Percentiles rank a stretch among this genome's conserved stretches.
Conservation (phyloP, 2,888 invertebrate species). For the Horisme vitalbata region DNA sequence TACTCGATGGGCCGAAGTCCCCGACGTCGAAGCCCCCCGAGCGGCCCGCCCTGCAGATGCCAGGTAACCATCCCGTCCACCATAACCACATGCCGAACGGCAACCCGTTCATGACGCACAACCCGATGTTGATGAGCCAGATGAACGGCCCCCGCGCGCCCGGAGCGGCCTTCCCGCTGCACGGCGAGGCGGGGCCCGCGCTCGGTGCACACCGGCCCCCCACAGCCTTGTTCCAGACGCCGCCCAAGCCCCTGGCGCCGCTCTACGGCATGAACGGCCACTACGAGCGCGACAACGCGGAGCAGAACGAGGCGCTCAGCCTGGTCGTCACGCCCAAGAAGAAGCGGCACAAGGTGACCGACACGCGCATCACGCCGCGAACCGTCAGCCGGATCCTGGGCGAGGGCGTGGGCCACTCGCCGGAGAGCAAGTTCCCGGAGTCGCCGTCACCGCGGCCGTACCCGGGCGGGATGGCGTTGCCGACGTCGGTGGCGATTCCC, state of each 20-base stretch:
- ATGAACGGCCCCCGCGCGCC: conserved; percentile 84
- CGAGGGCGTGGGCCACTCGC: conserved; percentile 89
- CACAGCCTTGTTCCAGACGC: conserved; percentile 91
- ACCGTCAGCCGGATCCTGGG: conserved; percentile 94
- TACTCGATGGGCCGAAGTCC: conserved; percentile 93
- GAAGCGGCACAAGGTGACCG: conserved; percentile 98
- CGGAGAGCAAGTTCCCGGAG: conserved; percentile 82
- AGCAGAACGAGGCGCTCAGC: conserved; percentile 96
- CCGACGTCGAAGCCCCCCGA: conserved; percentile 88
- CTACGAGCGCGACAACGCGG: conserved; percentile 89
- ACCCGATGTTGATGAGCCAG: conserved; percentile 76
- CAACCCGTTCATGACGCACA: conserved; percentile 74
- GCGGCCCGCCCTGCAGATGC: conserved; percentile 78
- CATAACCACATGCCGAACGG: conserved; percentile 65
- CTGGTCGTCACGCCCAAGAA: conserved; percentile 97
- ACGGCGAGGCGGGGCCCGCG: conserved; percentile 83
- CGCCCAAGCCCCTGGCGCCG: conserved; percentile 88
- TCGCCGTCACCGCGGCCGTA: conserved; percentile 90
- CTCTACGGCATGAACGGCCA: conserved; percentile 86
- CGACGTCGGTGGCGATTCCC: conserved; percentile 97
- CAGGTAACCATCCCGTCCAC: conserved; percentile 83
- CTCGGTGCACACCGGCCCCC: conserved; percentile 83
- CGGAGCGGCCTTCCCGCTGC: conserved; percentile 86
- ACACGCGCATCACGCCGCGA: conserved; percentile 94
- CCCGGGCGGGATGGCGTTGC: conserved; percentile 94